Conservation (phyloP, 2,113 vertebrate genomes). For the Laticauda colubrina region DNA sequence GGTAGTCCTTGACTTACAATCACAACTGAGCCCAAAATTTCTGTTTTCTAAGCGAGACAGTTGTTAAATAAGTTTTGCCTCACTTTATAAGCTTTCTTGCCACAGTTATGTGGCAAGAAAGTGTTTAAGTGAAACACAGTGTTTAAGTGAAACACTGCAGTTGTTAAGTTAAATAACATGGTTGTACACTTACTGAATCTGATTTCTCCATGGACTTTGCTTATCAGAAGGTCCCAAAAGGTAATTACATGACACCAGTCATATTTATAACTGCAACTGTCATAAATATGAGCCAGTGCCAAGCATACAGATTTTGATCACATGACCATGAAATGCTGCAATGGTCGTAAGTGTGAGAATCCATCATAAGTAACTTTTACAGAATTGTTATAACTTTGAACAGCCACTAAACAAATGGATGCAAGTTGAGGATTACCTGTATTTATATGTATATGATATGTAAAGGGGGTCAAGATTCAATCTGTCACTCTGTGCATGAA, state of each 20-base stretch:
- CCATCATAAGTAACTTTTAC: too few relatives aligned
- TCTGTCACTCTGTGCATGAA: background rate
- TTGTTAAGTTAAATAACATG: background rate
- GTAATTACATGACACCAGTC: background rate
- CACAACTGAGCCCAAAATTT: background rate
- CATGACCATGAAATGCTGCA: too few relatives aligned
- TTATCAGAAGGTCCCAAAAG: background rate
- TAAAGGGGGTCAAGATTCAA: background rate
- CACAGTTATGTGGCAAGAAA: too few relatives aligned
- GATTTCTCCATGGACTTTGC: background rate
- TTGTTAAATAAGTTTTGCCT: background rate
- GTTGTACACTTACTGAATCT: background rate
- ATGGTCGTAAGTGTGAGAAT: too few relatives aligned
- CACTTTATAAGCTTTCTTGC: background rate
- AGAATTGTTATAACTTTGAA: too few relatives aligned
- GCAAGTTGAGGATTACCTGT: too few relatives aligned
- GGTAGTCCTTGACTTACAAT: background rate
- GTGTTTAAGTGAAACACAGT: background rate
- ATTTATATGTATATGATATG: background rate
- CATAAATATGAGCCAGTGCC: too few relatives aligned
- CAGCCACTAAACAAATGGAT: too few relatives aligned
- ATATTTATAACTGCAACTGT: background rate
- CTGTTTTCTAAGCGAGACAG: background rate
- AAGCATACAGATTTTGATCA: too few relatives aligned
- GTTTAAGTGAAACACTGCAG: background rate